Percentiles rank a stretch among this genome's conserved stretches.
Conservation (phyloP, 2,113 vertebrate genomes). For the Perccottus glenii region DNA sequence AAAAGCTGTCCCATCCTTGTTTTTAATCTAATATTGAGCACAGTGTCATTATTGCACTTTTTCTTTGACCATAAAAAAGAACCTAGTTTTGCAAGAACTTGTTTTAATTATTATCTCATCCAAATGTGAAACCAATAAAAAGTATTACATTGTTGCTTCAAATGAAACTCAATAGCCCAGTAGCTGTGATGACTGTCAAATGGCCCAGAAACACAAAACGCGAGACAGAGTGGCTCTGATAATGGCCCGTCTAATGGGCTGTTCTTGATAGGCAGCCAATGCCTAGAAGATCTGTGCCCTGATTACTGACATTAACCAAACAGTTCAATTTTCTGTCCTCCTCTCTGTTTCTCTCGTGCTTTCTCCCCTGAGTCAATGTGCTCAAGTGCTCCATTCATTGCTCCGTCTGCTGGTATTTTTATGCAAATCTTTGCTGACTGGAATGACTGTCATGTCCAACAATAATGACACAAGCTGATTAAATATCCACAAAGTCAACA, state of each 20-base stretch:
- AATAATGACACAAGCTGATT: background rate
- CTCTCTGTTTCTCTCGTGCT: background rate
- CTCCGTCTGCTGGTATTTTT: conserved; percentile 11
- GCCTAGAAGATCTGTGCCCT: conserved; percentile 51
- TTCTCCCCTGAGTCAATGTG: background rate
- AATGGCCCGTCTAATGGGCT: conserved; percentile 58
- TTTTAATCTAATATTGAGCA: conserved; percentile 17
- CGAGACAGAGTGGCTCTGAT: conserved; percentile 27
- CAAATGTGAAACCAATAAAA: conserved; percentile 31
- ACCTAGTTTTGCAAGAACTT: conserved; percentile 19
- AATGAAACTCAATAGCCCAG: conserved; percentile 50
- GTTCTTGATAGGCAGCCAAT: conserved; percentile 63
- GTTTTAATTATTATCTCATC: conserved; percentile 13
- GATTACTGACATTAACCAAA: conserved; percentile 69
- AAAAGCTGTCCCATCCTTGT: background rate
- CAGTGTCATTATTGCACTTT: background rate
- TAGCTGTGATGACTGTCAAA: conserved; percentile 49
- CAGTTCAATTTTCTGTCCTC: conserved; percentile 55
- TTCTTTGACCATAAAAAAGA: conserved; percentile 10
- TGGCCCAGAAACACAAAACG: conserved; percentile 16
- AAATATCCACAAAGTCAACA: background rate
- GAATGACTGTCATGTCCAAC: background rate
- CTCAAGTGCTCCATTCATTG: conserved; percentile 19
- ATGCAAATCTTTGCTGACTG: conserved; percentile 10
- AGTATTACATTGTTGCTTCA: conserved; percentile 12